Base-by-base conservation (phyloP, 2,797 vertebrate genomes). In the Pteropus rufus region DNA sequence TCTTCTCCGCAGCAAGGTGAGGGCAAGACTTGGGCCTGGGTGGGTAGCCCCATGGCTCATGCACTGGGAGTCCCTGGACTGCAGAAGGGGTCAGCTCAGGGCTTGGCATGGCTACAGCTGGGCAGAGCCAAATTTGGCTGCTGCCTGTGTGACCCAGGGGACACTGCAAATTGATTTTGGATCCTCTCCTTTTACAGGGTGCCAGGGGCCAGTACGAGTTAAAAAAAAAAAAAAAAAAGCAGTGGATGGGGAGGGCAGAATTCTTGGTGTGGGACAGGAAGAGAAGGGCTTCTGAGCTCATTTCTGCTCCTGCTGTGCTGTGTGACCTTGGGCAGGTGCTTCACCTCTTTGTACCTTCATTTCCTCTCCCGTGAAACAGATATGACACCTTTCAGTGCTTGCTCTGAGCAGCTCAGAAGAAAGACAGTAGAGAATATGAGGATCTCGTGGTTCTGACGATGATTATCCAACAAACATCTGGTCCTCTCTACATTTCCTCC, bases 1-100 rank as follows among this genome's bases (percentile, higher is more conserved):
- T 46, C 99, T 99, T 97, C 98, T 99, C 98, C 99, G 99, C 93
- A 99, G 99, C 99, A 99, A 99, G 99, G 99, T 99, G 96, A 98
- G 98, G 3, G 4, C 1, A 0, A 26, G 10, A 14, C 1, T 4
- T 18, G 49, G 80, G 11, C 60, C 52, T 0, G 14, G 26, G 29
- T 7, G 70, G 85, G 56, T 1, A 1, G 92, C 54, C n/a, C 19
- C 1, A 0, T 10, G 64, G 46, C 72, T 41, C 29, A 49, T 24
- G 36, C 16, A 3, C 80, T 44, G 23, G 69, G 67, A 34, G 70
- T 92, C 62, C 91, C 88, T 87, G 76, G 94, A 65, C 19, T 56
- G 34, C 80, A 64, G 14, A 69, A 58, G 56, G 83, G 94, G 95
- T 92, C 95, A 85, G 77, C 73, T 85, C 12, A 23, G 96, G 93